These are phyloP conservation scores for Musca vetustissima DNA, from an alignment of 1,140 invertebrate species.

Conservation along the genomic window DNA sequence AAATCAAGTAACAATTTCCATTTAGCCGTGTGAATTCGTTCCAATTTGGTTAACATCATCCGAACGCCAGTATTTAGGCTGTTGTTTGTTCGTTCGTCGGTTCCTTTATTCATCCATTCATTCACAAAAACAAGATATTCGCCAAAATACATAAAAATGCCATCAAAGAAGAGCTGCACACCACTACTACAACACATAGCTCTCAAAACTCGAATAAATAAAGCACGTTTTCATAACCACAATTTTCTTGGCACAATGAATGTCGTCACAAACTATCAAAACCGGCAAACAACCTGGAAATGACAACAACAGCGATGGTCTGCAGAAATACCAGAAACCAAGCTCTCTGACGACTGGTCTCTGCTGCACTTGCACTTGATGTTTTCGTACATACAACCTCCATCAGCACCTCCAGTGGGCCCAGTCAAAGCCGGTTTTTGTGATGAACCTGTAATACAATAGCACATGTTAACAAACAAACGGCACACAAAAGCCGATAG, in stretches of 20 bases:
- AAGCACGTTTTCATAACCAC: neutral
- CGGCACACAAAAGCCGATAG: too few species aligned
- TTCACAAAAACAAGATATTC: too few species aligned
- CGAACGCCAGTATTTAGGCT: too few species aligned
- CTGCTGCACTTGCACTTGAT: slow-evolving; percentile 14
- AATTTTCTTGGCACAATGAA: slow-evolving; percentile 3
- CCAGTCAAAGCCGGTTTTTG: slow-evolving; percentile 10
- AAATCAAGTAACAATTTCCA: too few species aligned
- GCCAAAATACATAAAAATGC: too few species aligned
- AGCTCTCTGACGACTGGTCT: neutral
- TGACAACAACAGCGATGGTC: neutral
- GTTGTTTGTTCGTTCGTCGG: too few species aligned
- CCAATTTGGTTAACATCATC: too few species aligned
- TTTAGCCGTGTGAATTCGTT: too few species aligned
- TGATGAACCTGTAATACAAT: neutral
- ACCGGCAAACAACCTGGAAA: too few species aligned
- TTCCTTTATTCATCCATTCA: too few species aligned
- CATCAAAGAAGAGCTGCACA: neutral
- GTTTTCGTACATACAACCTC: neutral
- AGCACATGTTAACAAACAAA: too few species aligned
- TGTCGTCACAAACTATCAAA: neutral
- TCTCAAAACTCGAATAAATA: slow-evolving; percentile 1
- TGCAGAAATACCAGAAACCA: neutral
- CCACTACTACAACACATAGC: neutral
- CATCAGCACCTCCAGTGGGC: neutral